Evolutionary conservation across 2,797 vertebrate species (phyloP).

Genomic region (Enteromius radiatus): DNA sequence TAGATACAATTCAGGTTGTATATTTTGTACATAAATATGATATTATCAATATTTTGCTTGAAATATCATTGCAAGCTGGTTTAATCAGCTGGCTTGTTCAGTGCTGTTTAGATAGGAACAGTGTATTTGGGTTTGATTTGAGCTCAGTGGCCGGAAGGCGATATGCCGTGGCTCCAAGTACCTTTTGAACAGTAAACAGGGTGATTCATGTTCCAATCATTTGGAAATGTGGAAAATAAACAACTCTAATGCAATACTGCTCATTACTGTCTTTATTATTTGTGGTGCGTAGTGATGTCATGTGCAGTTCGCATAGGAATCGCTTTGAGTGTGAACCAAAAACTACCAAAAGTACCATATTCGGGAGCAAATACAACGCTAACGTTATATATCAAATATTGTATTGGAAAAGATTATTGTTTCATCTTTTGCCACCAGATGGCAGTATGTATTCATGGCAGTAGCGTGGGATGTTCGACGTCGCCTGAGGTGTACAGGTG

Average conservation of each 20-base stretch:
- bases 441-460: constrained; percentile 19
- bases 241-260: not conserved
- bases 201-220: constrained; percentile 12
- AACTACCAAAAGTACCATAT: not conserved
- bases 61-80: constrained; percentile 39
- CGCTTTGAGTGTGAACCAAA: not conserved
- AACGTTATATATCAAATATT: not conserved
- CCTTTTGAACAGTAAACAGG: constrained; percentile 32
- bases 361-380: not conserved
- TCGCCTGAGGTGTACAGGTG: not conserved
- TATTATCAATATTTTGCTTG: constrained; percentile 44
- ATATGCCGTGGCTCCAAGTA: constrained; percentile 9
- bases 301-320: not conserved
- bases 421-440: constrained; percentile 12
- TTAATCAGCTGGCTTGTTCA: constrained; percentile 32
- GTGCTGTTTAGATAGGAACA: constrained; percentile 18
- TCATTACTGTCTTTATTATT: not conserved
- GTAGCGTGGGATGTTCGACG: too few species aligned
- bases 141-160: constrained; percentile 14
- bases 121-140: constrained; percentile 21
- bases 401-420: not conserved
- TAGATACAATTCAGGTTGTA: constrained; percentile 48
- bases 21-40: constrained; percentile 57
- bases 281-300: not conserved
- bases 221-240: constrained; percentile 50